Evolutionary conservation across 2,797 vertebrate genomes (phyloP).

Genomic region (Microcaecilia unicolor): DNA sequence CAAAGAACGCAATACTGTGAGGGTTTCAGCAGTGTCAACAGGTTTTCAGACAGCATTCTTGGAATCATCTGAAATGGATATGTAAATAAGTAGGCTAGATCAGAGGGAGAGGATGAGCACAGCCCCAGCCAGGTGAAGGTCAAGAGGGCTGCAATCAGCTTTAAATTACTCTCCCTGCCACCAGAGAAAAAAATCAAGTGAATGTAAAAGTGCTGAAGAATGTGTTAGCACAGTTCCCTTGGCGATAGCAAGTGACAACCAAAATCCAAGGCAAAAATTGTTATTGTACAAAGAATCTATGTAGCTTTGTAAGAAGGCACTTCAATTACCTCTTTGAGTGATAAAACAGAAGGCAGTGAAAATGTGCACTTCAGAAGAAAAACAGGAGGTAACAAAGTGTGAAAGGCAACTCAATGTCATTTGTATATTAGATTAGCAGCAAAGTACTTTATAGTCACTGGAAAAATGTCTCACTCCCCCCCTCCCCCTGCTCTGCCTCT

Average conservation of each 20-base stretch:
- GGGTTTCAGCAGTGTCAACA: constrained; percentile 43
- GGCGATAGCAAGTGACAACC: constrained; percentile 35
- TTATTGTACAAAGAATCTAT: constrained; percentile 22
- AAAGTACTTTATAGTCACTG: no score
- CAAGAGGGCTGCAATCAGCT: constrained; percentile 62
- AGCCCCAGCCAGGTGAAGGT: constrained; percentile 54
- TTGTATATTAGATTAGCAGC: no score
- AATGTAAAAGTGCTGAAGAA: constrained; percentile 53
- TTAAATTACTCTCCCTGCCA: constrained; percentile 60
- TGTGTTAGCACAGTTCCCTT: constrained; percentile 35
- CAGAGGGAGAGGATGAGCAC: constrained; percentile 59
- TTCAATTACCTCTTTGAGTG: constrained; percentile 32
- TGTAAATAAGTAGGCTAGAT: constrained; percentile 65
- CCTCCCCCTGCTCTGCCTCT: no score
- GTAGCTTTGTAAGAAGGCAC: constrained; percentile 26
- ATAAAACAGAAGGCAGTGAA: constrained; percentile 24
- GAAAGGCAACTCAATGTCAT: not conserved
- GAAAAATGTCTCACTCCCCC: no score
- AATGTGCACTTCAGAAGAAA: no score
- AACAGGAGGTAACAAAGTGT: no score
- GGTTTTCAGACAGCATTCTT: constrained; percentile 43
- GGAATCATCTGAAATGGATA: constrained; percentile 51
- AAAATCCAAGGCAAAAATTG: constrained; percentile 26
- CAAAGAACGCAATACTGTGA: constrained; percentile 23
- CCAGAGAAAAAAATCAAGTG: constrained; percentile 48